Evolutionary conservation across 1,140 invertebrate species (phyloP).

Genomic region (Drosophila gunungcola): DNA sequence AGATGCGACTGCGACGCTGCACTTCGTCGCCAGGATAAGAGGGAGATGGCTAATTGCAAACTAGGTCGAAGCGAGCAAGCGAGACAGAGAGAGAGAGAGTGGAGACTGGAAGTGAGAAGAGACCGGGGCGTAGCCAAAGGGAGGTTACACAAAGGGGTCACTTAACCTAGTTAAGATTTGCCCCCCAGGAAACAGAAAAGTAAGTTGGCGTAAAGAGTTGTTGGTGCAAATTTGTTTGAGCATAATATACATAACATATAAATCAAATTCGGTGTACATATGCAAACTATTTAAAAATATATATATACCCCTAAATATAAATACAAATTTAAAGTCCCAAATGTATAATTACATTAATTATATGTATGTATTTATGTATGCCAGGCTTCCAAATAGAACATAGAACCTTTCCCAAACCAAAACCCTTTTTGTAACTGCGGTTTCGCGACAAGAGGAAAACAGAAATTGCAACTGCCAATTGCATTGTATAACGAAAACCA

Average conservation of each 20-base stretch:
- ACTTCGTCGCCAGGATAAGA: conserved; percentile 68
- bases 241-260: conserved; percentile 23
- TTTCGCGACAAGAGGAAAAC: conserved; percentile 8
- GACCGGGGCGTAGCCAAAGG: not conserved
- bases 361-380: conserved; percentile 10
- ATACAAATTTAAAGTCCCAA: conserved; percentile 9
- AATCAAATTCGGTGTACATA: conserved; percentile 40
- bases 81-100: conserved; percentile 26
- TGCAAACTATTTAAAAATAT: conserved; percentile 31
- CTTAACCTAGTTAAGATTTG: not conserved
- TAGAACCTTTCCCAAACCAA: conserved; percentile 23
- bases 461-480: conserved; percentile 73
- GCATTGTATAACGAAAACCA: conserved; percentile 64
- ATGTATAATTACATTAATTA: conserved; percentile 46
- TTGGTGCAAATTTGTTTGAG: conserved; percentile 32
- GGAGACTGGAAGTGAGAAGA: conserved; percentile 30
- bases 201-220: conserved; percentile 26
- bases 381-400: conserved; percentile 44
- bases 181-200: not conserved
- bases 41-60: conserved; percentile 11
- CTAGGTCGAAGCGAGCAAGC: conserved; percentile 12
- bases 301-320: not conserved
- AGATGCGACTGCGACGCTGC: conserved; percentile 64
- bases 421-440: conserved; percentile 23
- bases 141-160: conserved; percentile 1